Conservation (phyloP, 2,888 invertebrate species). For the Nysson spinosus region DNA sequence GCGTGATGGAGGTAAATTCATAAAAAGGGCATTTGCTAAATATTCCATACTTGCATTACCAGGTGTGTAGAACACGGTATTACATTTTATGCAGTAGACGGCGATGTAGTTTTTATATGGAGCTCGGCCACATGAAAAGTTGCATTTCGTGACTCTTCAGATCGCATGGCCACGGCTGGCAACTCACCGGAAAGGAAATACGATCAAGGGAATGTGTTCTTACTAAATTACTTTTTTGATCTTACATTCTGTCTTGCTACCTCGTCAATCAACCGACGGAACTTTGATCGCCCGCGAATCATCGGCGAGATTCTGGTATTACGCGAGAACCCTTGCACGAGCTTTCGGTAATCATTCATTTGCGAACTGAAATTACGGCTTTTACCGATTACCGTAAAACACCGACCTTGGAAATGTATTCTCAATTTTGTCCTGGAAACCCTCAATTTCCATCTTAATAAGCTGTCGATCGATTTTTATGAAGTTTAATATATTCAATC, state of each 20-base stretch:
- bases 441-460: no score
- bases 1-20: no score
- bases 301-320: constrained; percentile 18
- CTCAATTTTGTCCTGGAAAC: no score
- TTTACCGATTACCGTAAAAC: constrained; percentile 8
- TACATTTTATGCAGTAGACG: neutral
- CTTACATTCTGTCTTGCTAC: constrained; percentile 11
- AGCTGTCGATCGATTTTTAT: no score
- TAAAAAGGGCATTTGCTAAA: neutral
- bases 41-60: neutral
- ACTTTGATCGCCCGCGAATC: neutral
- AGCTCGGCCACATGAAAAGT: constrained; percentile 15
- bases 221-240: constrained; percentile 29
- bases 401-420: no score
- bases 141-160: constrained; percentile 36
- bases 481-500: no score
- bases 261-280: constrained; percentile 7
- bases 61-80: neutral
- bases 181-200: constrained; percentile 4
- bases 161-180: constrained; percentile 8
- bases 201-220: neutral
- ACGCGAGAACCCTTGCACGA: constrained; percentile 19
- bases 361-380: neutral
- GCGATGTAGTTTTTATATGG: constrained; percentile 11
- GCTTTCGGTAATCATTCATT: constrained; percentile 11